Percentiles rank a stretch among this genome's conserved stretches.
Conservation (phyloP, 1,140 invertebrate genomes). For the Meteorus sp. region DNA sequence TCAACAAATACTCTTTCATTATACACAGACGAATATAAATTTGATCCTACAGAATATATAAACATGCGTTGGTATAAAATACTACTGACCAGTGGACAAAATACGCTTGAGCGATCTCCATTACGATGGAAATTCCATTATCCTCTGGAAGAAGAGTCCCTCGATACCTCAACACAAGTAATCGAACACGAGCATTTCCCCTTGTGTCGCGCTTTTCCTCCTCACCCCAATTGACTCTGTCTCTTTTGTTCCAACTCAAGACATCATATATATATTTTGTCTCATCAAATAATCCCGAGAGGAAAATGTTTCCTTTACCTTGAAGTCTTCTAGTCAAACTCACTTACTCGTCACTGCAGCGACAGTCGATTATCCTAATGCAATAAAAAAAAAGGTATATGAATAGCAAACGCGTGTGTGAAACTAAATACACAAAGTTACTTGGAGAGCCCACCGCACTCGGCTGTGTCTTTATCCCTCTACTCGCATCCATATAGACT, state of each 20-base stretch:
- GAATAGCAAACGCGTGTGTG: constrained; percentile 12
- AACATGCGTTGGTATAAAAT: neutral
- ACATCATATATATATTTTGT: too few relatives aligned
- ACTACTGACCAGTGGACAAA: constrained; percentile 25
- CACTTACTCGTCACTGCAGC: constrained; percentile 10
- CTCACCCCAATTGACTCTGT: too few relatives aligned
- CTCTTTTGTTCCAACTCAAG: too few relatives aligned
- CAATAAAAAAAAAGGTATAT: constrained; percentile 20
- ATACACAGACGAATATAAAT: too few relatives aligned
- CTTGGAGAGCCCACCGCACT: too few relatives aligned
- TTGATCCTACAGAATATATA: too few relatives aligned
- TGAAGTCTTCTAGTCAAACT: constrained; percentile 14
- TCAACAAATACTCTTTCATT: too few relatives aligned
- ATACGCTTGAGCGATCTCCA: constrained; percentile 25
- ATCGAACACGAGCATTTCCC: constrained; percentile 22
- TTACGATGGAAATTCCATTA: constrained; percentile 29
- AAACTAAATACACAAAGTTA: constrained; percentile 15
- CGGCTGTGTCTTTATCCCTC: too few relatives aligned
- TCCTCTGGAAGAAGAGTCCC: constrained; percentile 24
- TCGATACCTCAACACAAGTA: constrained; percentile 24
- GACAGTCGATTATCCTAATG: constrained; percentile 18
- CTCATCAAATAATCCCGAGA: too few relatives aligned
- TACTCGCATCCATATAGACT: too few relatives aligned
- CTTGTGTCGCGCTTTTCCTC: constrained; percentile 8
- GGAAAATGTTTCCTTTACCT: too few relatives aligned